Conservation (phyloP, 1,140 invertebrate species). For the Pogonomyrmex californicus region DNA sequence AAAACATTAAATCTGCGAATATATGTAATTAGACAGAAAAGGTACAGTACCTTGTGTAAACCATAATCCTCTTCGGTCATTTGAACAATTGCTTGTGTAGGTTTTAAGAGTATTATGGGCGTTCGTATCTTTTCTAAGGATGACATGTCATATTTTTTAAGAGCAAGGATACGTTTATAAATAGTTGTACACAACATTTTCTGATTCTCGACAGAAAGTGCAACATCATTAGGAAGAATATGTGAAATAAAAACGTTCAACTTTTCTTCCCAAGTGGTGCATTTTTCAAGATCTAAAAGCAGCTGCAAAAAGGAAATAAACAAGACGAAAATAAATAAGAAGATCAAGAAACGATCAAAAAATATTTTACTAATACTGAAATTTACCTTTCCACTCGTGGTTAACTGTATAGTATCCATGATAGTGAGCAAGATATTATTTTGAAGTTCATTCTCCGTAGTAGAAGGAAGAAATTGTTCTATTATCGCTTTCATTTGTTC, state of each 20-base stretch:
- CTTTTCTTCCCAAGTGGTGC: slow-evolving; percentile 83
- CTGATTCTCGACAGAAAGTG: slow-evolving; percentile 82
- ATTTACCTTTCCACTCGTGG: slow-evolving; percentile 73
- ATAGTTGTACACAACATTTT: slow-evolving; percentile 84
- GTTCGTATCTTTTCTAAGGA: slow-evolving; percentile 86
- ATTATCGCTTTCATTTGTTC: slow-evolving; percentile 79
- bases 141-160: slow-evolving; percentile 86
- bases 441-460: slow-evolving; percentile 75
- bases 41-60: slow-evolving; percentile 82
- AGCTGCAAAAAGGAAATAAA: slow-evolving; percentile 77
- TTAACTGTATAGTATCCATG: slow-evolving; percentile 69
- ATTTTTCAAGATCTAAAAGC: slow-evolving; percentile 82
- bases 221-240: slow-evolving; percentile 54
- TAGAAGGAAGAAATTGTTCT: slow-evolving; percentile 65
- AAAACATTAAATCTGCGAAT: slow-evolving; percentile 1
- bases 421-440: slow-evolving; percentile 78
- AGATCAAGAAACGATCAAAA: background rate
- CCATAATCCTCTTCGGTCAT: slow-evolving; percentile 89
- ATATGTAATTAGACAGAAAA: background rate
- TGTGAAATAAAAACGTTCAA: slow-evolving; percentile 75
- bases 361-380: slow-evolving; percentile 25
- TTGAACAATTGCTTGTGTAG: slow-evolving; percentile 86
- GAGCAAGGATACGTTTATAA: slow-evolving; percentile 88
- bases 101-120: slow-evolving; percentile 89
- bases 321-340: background rate